Conservation (phyloP, 2,888 invertebrate genomes). For the Synergus japonicus region DNA sequence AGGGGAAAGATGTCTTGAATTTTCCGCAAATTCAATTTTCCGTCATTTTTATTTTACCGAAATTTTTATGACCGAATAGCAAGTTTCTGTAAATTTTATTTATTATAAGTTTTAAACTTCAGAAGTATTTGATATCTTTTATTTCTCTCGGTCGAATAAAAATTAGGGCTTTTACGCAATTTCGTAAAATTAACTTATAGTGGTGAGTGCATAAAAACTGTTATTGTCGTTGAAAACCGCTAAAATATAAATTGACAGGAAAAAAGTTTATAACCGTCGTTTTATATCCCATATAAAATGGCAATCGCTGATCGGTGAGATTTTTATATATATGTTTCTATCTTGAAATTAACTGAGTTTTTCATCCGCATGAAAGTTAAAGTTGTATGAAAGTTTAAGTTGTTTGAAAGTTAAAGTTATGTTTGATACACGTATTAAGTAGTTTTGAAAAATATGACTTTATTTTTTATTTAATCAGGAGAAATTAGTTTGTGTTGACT, state of each 20-base stretch:
- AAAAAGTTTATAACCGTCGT: constrained; percentile 1
- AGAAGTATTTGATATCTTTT: no score
- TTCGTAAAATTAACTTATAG: not conserved
- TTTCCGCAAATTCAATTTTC: no score
- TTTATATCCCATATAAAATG: constrained; percentile 21
- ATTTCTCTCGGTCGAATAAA: no score
- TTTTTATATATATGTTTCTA: not conserved
- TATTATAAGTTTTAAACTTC: no score
- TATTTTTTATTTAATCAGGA: not conserved
- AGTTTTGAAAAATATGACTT: not conserved
- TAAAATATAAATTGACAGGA: constrained; percentile 6
- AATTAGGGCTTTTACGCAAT: not conserved
- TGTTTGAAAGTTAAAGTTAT: not conserved
- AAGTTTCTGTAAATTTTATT: no score
- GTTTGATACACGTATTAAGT: not conserved
- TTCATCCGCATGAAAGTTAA: not conserved
- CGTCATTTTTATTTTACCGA: no score
- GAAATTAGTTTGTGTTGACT: not conserved
- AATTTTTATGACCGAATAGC: no score
- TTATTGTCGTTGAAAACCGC: not conserved
- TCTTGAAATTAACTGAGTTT: not conserved
- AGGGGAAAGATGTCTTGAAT: no score
- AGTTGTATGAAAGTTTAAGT: not conserved
- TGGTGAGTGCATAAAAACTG: not conserved
- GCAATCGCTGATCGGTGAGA: not conserved